These are phyloP conservation scores for Ostrea edulis DNA, from an alignment of 1,140 invertebrate species.

Conservation along the genomic window DNA sequence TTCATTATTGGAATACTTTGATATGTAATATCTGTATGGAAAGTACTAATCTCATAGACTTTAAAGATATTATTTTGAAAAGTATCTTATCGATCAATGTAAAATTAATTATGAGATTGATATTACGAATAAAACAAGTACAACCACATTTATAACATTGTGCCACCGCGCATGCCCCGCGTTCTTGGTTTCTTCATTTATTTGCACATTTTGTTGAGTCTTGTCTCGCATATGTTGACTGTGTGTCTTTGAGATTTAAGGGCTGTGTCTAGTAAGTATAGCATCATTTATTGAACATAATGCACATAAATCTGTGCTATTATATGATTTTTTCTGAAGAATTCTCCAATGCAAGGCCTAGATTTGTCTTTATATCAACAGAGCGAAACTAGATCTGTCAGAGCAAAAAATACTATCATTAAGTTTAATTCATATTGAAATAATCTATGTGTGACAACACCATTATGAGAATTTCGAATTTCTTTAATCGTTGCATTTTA, in stretches of 20 bases:
- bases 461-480: no score
- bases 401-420: no score
- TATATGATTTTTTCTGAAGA: no score
- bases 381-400: no score
- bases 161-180: neutral
- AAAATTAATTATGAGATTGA: neutral
- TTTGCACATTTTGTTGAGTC: neutral
- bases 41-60: no score
- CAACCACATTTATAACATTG: neutral
- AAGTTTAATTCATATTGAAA: no score
- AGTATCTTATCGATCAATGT: neutral
- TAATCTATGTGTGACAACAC: no score
- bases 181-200: conserved; percentile 26
- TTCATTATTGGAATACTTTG: neutral
- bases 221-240: neutral
- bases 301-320: no score
- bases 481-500: no score
- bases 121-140: neutral
- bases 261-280: neutral
- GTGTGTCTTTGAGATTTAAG: neutral
- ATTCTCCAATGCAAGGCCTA: no score
- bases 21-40: neutral
- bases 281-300: neutral
- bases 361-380: no score
- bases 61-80: no score